Evolutionary conservation across 2,797 vertebrate species (phyloP).

Genomic region (Pygocentrus nattereri): DNA sequence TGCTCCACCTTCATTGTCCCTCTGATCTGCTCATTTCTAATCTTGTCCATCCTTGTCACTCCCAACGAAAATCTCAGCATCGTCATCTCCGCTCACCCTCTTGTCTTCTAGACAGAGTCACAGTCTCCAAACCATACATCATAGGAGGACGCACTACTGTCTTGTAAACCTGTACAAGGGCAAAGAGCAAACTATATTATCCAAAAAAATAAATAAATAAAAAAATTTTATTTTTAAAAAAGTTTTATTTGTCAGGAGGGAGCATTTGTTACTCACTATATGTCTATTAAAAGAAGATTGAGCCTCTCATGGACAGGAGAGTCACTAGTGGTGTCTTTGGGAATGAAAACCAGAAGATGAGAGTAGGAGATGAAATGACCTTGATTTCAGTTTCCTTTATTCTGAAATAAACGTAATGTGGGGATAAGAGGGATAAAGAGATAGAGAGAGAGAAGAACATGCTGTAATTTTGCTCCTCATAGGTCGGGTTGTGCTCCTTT

Average conservation of each 20-base stretch:
- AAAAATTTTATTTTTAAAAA: too few species aligned
- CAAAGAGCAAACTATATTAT: background rate
- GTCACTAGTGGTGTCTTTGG: background rate
- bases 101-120: too few species aligned
- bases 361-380: conserved; percentile 14
- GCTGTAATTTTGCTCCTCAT: conserved; percentile 28
- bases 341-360: conserved; percentile 4
- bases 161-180: too few species aligned
- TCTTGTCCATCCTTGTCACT: too few species aligned
- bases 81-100: too few species aligned
- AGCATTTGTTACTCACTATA: background rate
- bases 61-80: too few species aligned
- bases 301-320: conserved; percentile 14
- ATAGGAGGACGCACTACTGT: too few species aligned
- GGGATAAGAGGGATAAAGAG: background rate
- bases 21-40: too few species aligned
- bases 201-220: too few species aligned
- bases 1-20: too few species aligned
- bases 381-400: conserved; percentile 1
- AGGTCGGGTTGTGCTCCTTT: conserved; percentile 43
- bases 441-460: conserved; percentile 7
- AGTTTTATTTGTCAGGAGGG: too few species aligned
- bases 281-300: background rate
- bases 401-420: background rate
- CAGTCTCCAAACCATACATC: too few species aligned